A percentile compares a stretch with the other conserved stretches of the same genome.
Evolutionary conservation across 2,888 invertebrate species (phyloP).

Genomic region (Parnassius orleans): DNA sequence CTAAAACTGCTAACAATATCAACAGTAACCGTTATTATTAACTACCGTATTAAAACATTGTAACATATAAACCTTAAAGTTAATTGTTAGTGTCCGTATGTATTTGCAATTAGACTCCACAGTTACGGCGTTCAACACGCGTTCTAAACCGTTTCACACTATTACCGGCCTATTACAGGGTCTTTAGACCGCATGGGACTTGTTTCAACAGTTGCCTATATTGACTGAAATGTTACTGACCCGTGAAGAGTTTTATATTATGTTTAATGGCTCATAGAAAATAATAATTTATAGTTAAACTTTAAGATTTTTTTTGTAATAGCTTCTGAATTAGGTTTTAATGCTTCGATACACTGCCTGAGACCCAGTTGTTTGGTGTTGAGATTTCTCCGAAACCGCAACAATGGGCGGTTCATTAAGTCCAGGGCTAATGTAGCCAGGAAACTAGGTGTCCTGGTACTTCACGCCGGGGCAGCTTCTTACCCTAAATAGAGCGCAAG

Average conservation of each 20-base stretch:
- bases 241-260: neutral
- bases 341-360: too few relatives aligned
- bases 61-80: conserved; percentile 30
- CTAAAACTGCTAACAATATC: neutral
- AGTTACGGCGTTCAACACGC: conserved; percentile 42
- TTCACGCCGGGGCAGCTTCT: too few relatives aligned
- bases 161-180: conserved; percentile 45
- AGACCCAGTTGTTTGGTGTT: too few relatives aligned
- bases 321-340: too few relatives aligned
- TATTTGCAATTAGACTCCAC: conserved; percentile 40
- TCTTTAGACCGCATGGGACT: conserved; percentile 27
- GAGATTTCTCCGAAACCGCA: too few relatives aligned
- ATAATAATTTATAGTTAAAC: too few relatives aligned
- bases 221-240: neutral
- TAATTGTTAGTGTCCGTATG: conserved; percentile 35
- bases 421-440: too few relatives aligned
- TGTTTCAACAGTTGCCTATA: conserved; percentile 12
- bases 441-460: too few relatives aligned
- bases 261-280: too few relatives aligned
- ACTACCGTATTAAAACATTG: neutral
- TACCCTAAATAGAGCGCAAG: too few relatives aligned
- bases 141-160: conserved; percentile 42
- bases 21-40: neutral
- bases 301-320: too few relatives aligned
- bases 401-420: too few relatives aligned